These are phyloP conservation scores for Neostethus bicornis DNA, from an alignment of 2,797 vertebrate species.

Conservation along the genomic window DNA sequence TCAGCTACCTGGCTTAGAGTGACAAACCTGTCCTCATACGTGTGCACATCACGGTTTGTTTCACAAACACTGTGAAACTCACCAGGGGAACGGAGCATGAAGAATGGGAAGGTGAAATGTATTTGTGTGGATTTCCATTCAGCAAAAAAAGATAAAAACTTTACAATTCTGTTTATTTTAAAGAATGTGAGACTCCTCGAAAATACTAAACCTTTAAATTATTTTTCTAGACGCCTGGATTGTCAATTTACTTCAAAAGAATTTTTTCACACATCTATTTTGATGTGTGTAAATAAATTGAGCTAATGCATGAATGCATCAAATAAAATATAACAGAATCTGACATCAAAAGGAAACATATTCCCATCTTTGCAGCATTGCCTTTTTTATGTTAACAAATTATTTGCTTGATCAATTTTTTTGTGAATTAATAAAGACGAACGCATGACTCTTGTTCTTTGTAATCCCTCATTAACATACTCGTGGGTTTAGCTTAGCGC, in stretches of 20 bases:
- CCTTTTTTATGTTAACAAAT: background rate
- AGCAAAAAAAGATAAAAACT: slow-evolving; percentile 1
- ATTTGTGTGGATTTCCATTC: background rate
- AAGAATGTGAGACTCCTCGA: background rate
- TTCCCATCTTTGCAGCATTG: background rate
- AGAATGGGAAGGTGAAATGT: background rate
- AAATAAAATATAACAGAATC: no score
- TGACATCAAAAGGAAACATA: no score
- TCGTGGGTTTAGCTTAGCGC: background rate
- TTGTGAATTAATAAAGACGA: background rate
- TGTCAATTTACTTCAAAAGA: slow-evolving; percentile 4
- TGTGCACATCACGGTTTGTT: slow-evolving; percentile 32
- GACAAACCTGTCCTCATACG: slow-evolving; percentile 22
- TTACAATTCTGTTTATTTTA: background rate
- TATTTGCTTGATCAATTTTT: background rate
- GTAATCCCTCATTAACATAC: background rate
- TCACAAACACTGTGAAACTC: slow-evolving; percentile 34
- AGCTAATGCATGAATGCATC: no score
- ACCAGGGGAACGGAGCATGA: no score
- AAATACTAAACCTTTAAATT: background rate
- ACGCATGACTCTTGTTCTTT: background rate
- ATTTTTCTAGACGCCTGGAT: background rate
- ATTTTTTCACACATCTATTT: no score
- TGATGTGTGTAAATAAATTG: no score
- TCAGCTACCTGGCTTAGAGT: slow-evolving; percentile 53